phyloP scores from a whole-genome alignment of 2,888 invertebrate genomes.

The Napeogenes sylphis region DNA sequence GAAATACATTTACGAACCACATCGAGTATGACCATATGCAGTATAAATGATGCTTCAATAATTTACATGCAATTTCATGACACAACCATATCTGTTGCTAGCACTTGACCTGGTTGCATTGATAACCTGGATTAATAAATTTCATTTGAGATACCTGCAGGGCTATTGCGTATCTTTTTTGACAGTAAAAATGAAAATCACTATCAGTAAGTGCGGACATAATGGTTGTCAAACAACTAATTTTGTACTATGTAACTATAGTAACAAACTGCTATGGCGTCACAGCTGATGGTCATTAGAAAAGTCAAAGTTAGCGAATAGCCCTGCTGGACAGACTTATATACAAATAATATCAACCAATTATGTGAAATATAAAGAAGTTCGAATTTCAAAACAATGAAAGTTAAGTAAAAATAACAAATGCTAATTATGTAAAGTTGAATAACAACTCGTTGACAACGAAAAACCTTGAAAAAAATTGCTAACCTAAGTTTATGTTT shows the following conservation, averaged over 20 bases:
- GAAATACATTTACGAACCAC: conserved; percentile 11
- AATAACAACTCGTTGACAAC: not conserved
- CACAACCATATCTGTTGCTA: conserved; percentile 44
- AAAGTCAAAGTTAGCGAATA: too few relatives aligned
- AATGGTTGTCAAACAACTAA: too few relatives aligned
- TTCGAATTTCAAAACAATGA: not conserved
- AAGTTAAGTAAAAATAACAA: too few relatives aligned
- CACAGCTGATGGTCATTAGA: too few relatives aligned
- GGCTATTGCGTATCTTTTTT: too few relatives aligned
- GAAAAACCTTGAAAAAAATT: conserved; percentile 14
- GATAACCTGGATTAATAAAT: conserved; percentile 16
- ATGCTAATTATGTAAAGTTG: not conserved
- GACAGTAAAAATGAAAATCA: too few relatives aligned
- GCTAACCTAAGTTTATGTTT: conserved; percentile 7
- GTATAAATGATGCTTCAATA: conserved; percentile 46
- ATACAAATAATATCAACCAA: not conserved
- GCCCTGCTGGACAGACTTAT: conserved; percentile 6
- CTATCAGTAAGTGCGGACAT: too few relatives aligned
- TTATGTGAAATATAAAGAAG: not conserved
- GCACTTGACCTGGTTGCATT: conserved; percentile 55
- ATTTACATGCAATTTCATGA: conserved; percentile 61
- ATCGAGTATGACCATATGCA: conserved; percentile 42
- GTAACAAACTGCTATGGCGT: too few relatives aligned
- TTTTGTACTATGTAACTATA: too few relatives aligned
- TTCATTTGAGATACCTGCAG: conserved; percentile 13